phyloP scores from a whole-genome alignment of 2,797 vertebrate species.

The Bradypus variegatus region DNA sequence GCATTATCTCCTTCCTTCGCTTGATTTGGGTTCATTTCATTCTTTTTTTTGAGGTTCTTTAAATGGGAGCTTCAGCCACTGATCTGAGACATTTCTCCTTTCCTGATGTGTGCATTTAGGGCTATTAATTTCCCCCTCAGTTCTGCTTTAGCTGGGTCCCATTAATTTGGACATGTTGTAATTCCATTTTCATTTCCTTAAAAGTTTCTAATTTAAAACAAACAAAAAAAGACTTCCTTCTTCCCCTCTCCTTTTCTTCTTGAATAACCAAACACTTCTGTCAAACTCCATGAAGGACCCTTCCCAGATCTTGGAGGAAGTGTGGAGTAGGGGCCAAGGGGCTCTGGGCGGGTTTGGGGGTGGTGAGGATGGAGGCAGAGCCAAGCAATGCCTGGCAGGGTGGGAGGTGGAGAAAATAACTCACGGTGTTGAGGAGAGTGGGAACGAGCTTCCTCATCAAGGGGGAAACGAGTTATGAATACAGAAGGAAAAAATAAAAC shows the following conservation, averaged over 20 bases:
- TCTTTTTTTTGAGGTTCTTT: background rate
- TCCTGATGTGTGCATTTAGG: background rate
- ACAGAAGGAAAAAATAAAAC: background rate
- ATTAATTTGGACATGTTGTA: background rate
- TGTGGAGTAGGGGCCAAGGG: background rate
- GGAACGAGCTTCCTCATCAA: background rate
- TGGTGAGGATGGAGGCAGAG: background rate
- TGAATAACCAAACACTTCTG: background rate
- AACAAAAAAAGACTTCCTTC: background rate
- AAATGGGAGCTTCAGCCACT: too few species aligned
- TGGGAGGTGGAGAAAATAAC: background rate
- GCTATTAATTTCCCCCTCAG: background rate
- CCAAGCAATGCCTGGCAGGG: accelerated
- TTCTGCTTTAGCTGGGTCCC: background rate
- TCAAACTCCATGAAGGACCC: background rate
- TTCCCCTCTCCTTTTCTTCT: background rate
- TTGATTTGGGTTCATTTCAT: background rate
- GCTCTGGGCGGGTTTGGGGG: background rate
- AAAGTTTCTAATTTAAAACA: background rate
- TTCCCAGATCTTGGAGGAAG: background rate
- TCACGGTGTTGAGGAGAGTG: background rate
- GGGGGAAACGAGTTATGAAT: background rate
- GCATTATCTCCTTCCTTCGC: background rate
- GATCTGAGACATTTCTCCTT: background rate
- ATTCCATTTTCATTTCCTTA: background rate